Evolutionary conservation across 2,797 vertebrate genomes (phyloP).

Genomic region (Acrossocheilus wenchowensis): DNA sequence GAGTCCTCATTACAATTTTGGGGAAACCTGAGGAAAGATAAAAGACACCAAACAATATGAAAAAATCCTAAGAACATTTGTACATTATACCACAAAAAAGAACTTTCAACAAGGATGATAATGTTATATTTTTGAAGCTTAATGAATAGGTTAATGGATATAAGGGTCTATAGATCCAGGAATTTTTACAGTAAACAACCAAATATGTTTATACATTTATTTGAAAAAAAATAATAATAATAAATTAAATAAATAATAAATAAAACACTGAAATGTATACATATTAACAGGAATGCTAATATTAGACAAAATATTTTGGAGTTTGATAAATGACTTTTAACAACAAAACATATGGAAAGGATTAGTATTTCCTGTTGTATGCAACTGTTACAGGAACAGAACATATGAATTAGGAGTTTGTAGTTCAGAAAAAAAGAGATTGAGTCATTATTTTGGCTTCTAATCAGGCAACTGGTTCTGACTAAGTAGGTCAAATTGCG

Average conservation of each 20-base stretch:
- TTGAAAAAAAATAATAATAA: too few species aligned
- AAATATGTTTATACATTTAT: background rate
- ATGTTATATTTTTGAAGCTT: background rate
- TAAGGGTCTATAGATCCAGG: background rate
- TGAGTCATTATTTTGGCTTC: background rate
- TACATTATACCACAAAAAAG: background rate
- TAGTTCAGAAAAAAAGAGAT: background rate
- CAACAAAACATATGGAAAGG: background rate
- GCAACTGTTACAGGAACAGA: background rate
- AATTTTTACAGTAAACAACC: background rate
- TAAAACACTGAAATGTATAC: background rate
- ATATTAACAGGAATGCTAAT: background rate
- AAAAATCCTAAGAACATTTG: background rate
- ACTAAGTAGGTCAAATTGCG: background rate
- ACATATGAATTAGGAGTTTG: background rate
- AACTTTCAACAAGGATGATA: background rate
- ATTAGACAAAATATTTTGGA: background rate
- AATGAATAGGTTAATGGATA: background rate
- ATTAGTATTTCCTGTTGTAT: too few species aligned
- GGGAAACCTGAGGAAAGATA: slow-evolving; percentile 85
- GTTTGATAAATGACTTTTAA: background rate
- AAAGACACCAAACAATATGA: slow-evolving; percentile 23
- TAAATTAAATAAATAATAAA: background rate
- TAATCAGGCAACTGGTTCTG: background rate
- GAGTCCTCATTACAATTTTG: slow-evolving; percentile 78